A percentile compares a stretch with the other conserved stretches of the same genome.
Conservation (phyloP, 1,140 invertebrate genomes). For the Brachionus asplanchnoidis region DNA sequence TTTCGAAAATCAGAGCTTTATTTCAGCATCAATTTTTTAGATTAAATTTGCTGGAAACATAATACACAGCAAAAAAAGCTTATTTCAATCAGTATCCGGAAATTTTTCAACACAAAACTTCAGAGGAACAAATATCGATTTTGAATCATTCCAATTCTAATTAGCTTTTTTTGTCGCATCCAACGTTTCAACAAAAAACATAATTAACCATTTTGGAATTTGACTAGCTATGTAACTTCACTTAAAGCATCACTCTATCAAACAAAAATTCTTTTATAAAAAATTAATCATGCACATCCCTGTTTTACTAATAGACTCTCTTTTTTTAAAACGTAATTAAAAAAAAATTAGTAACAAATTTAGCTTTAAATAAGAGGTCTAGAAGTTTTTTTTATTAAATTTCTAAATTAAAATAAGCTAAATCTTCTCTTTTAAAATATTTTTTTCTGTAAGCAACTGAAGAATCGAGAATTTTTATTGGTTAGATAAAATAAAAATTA, state of each 20-base stretch:
- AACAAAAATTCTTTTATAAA: neutral
- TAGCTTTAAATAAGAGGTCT: neutral
- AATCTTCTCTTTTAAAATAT: neutral
- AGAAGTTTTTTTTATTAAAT: neutral
- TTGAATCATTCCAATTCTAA: neutral
- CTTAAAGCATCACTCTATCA: neutral
- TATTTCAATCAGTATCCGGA: neutral
- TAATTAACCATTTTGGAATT: neutral
- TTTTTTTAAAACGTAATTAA: neutral
- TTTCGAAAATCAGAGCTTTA: neutral
- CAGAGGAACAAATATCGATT: neutral
- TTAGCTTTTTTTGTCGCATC: neutral
- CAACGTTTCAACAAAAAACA: neutral
- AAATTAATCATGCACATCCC: neutral
- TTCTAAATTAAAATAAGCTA: neutral
- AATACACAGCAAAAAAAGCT: neutral
- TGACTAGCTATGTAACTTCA: neutral
- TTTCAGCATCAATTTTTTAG: neutral
- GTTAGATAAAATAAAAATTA: neutral
- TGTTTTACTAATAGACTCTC: neutral
- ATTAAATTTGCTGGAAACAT: neutral
- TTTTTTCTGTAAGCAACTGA: neutral
- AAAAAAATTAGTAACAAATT: neutral
- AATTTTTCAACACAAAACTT: neutral
- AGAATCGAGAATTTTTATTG: too few species aligned